phyloP scores from a whole-genome alignment of 2,888 invertebrate genomes.

The Trisateles emortualis region DNA sequence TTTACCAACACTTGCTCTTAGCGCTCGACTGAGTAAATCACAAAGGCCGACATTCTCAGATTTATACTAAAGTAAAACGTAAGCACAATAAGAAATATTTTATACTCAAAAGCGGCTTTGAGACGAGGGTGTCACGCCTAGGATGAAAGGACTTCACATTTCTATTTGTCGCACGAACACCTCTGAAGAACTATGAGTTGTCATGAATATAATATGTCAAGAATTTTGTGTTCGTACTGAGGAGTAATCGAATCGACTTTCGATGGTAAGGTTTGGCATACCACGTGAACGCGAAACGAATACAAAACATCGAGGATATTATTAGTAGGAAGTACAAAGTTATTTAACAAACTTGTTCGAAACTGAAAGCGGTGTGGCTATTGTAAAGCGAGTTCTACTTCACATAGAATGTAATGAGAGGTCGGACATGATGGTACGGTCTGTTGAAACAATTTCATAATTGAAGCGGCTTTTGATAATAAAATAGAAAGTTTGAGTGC shows the following conservation, averaged over 20 bases:
- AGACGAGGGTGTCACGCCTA: slow-evolving; percentile 44
- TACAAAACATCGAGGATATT: slow-evolving; percentile 51
- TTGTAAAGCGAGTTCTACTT: slow-evolving; percentile 14
- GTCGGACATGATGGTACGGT: slow-evolving; percentile 14
- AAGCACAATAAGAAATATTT: slow-evolving; percentile 65
- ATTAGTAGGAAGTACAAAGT: slow-evolving; percentile 53
- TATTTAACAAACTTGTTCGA: slow-evolving; percentile 57
- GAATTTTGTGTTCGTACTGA: slow-evolving; percentile 30
- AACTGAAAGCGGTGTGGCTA: slow-evolving; percentile 40
- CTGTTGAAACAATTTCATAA: slow-evolving; percentile 23
- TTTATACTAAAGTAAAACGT: slow-evolving; percentile 51
- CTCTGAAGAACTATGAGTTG: slow-evolving; percentile 29
- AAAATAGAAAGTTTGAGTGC: slow-evolving; percentile 14
- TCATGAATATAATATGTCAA: slow-evolving; percentile 39
- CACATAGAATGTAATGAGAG: slow-evolving; percentile 22
- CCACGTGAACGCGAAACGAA: slow-evolving; percentile 39
- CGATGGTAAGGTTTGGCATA: slow-evolving; percentile 29
- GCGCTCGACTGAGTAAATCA: slow-evolving; percentile 47
- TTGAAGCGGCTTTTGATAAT: slow-evolving; percentile 19
- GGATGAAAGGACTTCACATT: slow-evolving; percentile 55
- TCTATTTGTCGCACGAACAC: slow-evolving; percentile 58
- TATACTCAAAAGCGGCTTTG: slow-evolving; percentile 59
- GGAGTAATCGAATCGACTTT: slow-evolving; percentile 42
- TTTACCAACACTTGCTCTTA: slow-evolving; percentile 45
- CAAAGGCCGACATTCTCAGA: slow-evolving; percentile 56